Percentiles rank a stretch among this genome's conserved stretches.
Evolutionary conservation across 2,888 invertebrate species (phyloP).

Genomic region (Chromoteleia sp.): DNA sequence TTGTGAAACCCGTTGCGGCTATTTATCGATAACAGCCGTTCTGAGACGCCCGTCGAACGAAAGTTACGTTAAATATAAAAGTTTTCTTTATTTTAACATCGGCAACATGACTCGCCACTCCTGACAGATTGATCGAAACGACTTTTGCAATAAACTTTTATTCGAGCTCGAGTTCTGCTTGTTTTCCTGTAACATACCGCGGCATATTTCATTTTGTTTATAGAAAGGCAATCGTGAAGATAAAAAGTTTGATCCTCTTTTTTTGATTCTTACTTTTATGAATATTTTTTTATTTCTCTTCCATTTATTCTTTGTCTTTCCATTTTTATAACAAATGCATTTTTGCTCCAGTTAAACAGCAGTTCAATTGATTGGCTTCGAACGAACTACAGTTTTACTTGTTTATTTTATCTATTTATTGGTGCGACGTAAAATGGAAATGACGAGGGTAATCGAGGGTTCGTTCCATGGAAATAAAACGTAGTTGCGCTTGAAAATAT

Average conservation of each 20-base stretch:
- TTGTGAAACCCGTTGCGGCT: not conserved
- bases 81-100: conserved; percentile 25
- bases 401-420: conserved; percentile 3
- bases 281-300: too few relatives aligned
- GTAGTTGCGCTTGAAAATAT: conserved; percentile 1
- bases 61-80: conserved; percentile 37
- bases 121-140: conserved; percentile 42
- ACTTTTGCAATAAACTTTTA: conserved; percentile 38
- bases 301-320: not conserved
- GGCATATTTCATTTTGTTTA: conserved; percentile 18
- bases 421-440: not conserved
- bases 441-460: not conserved
- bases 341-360: not conserved
- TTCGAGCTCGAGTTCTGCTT: conserved; percentile 1
- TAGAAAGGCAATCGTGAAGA: too few relatives aligned
- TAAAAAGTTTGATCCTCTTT: too few relatives aligned
- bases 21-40: conserved; percentile 44
- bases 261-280: too few relatives aligned
- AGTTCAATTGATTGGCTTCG: not conserved
- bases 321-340: not conserved
- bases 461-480: not conserved
- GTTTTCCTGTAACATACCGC: conserved; percentile 1
- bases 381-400: not conserved
- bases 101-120: not conserved
- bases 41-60: conserved; percentile 7